Evolutionary conservation across 2,888 invertebrate genomes (phyloP).

Genomic region (Cataglyphis altisquamis): DNA sequence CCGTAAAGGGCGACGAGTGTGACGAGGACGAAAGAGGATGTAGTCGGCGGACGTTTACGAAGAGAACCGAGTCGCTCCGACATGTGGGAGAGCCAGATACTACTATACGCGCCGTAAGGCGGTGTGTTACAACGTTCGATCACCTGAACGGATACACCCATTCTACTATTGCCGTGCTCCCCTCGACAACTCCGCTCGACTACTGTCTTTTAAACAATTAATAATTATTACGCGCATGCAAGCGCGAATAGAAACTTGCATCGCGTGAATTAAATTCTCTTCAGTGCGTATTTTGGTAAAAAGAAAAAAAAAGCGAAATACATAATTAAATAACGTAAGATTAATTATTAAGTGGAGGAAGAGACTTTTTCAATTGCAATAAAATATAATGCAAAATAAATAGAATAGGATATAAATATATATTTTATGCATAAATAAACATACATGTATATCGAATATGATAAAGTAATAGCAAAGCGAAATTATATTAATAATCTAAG

Average conservation of each 20-base stretch:
- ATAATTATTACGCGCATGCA: not conserved
- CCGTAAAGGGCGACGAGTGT: slow-evolving; percentile 41
- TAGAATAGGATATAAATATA: too few relatives aligned
- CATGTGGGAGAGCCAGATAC: slow-evolving; percentile 69
- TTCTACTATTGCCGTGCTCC: slow-evolving; percentile 13
- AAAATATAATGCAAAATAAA: not conserved
- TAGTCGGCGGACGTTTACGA: slow-evolving; percentile 78
- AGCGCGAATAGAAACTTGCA: not conserved
- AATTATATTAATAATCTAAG: not conserved
- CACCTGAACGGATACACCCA: slow-evolving; percentile 67
- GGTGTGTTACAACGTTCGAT: slow-evolving; percentile 73
- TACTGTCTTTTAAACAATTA: not conserved
- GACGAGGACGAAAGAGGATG: slow-evolving; percentile 75
- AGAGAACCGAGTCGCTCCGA: slow-evolving; percentile 74
- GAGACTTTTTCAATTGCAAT: not conserved
- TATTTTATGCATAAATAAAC: too few relatives aligned
- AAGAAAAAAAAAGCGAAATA: not conserved
- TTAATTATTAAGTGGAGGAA: not conserved
- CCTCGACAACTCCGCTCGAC: not conserved
- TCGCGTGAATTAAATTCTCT: not conserved
- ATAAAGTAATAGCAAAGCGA: not conserved
- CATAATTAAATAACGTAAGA: not conserved
- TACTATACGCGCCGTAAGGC: slow-evolving; percentile 59
- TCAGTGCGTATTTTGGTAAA: not conserved
- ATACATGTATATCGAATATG: not conserved